These are phyloP conservation scores for Tiaroga cobitis DNA, from an alignment of 2,797 vertebrate species.

Conservation along the genomic window DNA sequence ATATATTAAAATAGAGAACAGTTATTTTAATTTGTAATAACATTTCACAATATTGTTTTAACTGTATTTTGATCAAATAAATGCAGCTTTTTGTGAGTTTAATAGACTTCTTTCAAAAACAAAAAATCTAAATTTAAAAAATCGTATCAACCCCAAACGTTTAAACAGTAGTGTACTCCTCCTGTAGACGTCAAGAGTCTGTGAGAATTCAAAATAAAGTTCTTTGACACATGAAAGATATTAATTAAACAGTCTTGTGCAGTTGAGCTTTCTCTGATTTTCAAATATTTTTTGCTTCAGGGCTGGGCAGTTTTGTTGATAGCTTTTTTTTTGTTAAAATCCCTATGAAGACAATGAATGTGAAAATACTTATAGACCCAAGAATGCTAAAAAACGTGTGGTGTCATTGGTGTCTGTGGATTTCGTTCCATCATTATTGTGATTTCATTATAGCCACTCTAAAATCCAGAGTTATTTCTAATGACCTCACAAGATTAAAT, in stretches of 20 bases:
- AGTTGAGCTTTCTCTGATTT: neutral
- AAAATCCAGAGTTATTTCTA: slow-evolving; percentile 34
- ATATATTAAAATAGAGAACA: no score
- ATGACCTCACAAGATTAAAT: slow-evolving; percentile 24
- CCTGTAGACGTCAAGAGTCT: neutral
- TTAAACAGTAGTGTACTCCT: neutral
- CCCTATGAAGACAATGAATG: neutral
- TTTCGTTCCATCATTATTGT: neutral
- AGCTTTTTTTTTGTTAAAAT: neutral
- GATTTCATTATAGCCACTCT: neutral
- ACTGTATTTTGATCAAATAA: no score
- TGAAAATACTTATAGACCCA: neutral
- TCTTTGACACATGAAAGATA: neutral
- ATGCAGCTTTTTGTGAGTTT: no score
- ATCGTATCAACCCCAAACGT: no score
- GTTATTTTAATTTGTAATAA: no score
- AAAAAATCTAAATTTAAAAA: no score
- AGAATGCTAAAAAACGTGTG: neutral
- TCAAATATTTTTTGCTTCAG: neutral
- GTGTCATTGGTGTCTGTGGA: no score
- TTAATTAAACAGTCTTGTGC: neutral
- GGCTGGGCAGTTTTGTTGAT: neutral
- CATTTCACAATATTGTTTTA: no score
- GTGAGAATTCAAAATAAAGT: neutral
- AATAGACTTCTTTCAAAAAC: no score